Evolutionary conservation across 1,140 invertebrate species (phyloP), one percentile per base, ranked within the genome.

Genomic region (Lerema accius): DNA sequence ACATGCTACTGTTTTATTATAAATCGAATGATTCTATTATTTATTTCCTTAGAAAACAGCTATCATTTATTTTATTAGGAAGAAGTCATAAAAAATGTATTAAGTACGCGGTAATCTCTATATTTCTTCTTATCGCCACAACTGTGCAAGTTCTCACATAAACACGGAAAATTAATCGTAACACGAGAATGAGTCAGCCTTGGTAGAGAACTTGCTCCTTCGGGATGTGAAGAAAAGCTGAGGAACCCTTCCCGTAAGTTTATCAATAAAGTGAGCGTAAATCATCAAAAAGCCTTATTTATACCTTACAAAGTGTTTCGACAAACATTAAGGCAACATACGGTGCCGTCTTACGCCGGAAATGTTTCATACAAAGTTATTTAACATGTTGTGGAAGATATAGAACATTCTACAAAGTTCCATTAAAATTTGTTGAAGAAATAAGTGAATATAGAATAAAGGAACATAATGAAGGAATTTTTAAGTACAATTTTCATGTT

Each of bases 161-260:
- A 66, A 66, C 56, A 68, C 68, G 65, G 65, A 72, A 66, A 72
- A 77, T 77, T 74, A 74, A 66, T 63, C 72, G 65, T 75, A 72
- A 71, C 72, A 75, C 55, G 69, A 67, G 69, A 75, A 78, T 78
- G 66, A 71, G 72, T 63, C 69, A 61, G 58, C 66, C 35, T 37
- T 49, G 59, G 37, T 61, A 46, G 23, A 35, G 46, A 76, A 70
- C 61, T 76, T 73, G 55, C 43, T 67, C 62, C 39, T 39, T 19
- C 28, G 55, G 55, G 55, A 46, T 19, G 63, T 55, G 49, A 66
- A 58, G 55, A 68, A 63, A 32, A 63, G 39, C 28, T 43, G 45
- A 62, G 45, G 43, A 59, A 65, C 59, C 63, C 63, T 65, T 63
- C 39, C 62, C 43, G 59, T 37, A 66, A 63, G 65, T 71, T 71